A percentile compares a stretch with the other conserved stretches of the same genome.
These are phyloP conservation scores for Diogma glabrata DNA, from an alignment of 2,888 invertebrate genomes.

Conservation along the genomic window DNA sequence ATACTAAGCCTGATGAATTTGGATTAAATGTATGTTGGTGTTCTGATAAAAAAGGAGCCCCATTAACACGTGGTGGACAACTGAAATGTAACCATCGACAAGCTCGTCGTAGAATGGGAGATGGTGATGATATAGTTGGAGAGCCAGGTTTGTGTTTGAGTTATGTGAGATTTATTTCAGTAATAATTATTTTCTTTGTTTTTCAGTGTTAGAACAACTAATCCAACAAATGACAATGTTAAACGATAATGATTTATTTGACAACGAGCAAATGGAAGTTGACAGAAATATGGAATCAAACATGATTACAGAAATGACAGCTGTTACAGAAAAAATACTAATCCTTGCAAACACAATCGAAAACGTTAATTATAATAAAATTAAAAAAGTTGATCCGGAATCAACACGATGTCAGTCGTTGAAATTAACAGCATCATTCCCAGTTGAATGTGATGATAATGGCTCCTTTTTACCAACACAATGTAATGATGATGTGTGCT, in stretches of 20 bases:
- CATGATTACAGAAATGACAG: too few relatives aligned
- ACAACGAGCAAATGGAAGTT: constrained; percentile 17
- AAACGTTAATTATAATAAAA: constrained; percentile 32
- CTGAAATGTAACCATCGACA: constrained; percentile 72
- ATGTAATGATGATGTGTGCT: constrained; percentile 58
- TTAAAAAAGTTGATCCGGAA: constrained; percentile 26
- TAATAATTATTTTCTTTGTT: constrained; percentile 18
- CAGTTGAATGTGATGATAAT: constrained; percentile 50
- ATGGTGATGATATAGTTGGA: constrained; percentile 28
- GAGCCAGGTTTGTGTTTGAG: constrained; percentile 39
- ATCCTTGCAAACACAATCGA: constrained; percentile 29
- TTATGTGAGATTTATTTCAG: too few relatives aligned
- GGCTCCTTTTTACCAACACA: constrained; percentile 66
- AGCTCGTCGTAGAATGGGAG: constrained; percentile 46
- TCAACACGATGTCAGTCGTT: constrained; percentile 39
- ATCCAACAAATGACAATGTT: constrained; percentile 52
- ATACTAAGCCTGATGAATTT: constrained; percentile 15
- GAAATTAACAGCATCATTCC: constrained; percentile 33
- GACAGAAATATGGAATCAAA: constrained; percentile 12
- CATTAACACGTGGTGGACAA: constrained; percentile 59
- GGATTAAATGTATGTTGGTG: constrained; percentile 75
- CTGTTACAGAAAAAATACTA: constrained; percentile 29
- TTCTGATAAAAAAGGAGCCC: constrained; percentile 69
- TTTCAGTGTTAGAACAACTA: constrained; percentile 52
- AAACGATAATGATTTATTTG: constrained; percentile 35